Conservation (phyloP, 2,888 invertebrate species). For the Anodontia alba region DNA sequence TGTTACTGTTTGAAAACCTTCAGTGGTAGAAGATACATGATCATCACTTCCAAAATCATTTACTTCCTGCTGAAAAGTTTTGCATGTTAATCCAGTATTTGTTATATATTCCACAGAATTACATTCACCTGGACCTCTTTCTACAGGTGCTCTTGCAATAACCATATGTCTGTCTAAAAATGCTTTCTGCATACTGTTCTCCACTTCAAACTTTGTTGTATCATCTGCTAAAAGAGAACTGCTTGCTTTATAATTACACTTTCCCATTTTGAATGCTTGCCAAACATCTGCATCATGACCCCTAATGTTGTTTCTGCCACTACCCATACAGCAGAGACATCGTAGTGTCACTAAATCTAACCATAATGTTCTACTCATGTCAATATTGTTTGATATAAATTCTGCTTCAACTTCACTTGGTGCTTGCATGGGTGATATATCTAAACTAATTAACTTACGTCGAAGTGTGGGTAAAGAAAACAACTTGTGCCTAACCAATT, state of each 20-base stretch:
- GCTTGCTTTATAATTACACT: background rate
- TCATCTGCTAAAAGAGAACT: background rate
- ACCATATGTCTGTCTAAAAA: background rate
- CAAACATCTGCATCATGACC: background rate
- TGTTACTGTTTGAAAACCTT: background rate
- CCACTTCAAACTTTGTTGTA: background rate
- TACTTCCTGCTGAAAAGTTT: background rate
- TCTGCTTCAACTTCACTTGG: constrained; percentile 21
- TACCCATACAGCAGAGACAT: constrained; percentile 21
- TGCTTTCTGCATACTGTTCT: background rate
- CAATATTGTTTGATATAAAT: background rate
- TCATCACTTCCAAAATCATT: background rate
- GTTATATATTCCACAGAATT: background rate
- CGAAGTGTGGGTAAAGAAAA: background rate
- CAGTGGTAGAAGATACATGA: background rate
- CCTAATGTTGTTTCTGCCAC: background rate
- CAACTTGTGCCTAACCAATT: constrained; percentile 1
- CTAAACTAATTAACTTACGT: background rate
- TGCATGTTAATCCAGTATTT: background rate
- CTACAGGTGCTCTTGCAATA: background rate
- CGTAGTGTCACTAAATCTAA: constrained; percentile 24
- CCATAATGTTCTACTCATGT: constrained; percentile 1
- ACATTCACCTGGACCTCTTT: background rate
- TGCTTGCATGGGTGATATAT: background rate
- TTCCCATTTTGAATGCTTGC: background rate